phyloP scores from a whole-genome alignment of 2,888 invertebrate species.

The Tachina grossa region DNA sequence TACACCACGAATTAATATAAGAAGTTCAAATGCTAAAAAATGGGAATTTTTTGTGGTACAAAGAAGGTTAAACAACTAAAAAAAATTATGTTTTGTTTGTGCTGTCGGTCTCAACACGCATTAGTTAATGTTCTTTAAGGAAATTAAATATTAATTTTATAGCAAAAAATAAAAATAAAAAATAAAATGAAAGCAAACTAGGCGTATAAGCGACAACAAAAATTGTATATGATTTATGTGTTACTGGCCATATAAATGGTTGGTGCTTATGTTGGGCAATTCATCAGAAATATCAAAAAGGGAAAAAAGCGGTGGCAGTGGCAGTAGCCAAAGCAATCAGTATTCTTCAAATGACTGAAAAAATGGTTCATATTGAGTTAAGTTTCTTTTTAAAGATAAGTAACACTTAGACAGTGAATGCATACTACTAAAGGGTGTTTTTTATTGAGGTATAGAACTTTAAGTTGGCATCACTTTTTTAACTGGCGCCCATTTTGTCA shows the following conservation, averaged over 20 bases:
- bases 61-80: conserved; percentile 17
- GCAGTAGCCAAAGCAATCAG: background rate
- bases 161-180: background rate
- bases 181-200: conserved; percentile 31
- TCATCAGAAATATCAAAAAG: conserved; percentile 57
- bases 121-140: conserved; percentile 60
- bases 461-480: too few relatives aligned
- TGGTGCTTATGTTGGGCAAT: conserved; percentile 65
- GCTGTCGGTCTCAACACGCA: conserved; percentile 57
- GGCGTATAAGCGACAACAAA: conserved; percentile 54
- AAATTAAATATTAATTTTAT: conserved; percentile 61
- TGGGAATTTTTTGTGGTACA: background rate
- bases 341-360: background rate
- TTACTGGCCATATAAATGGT: conserved; percentile 62
- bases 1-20: conserved; percentile 42
- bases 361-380: background rate
- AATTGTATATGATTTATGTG: conserved; percentile 63
- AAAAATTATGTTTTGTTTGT: conserved; percentile 53
- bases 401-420: too few relatives aligned
- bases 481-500: too few relatives aligned
- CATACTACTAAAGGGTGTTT: too few relatives aligned
- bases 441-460: too few relatives aligned
- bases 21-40: conserved; percentile 44
- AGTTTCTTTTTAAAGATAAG: too few relatives aligned
- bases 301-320: background rate